phyloP scores from a whole-genome alignment of 2,113 vertebrate genomes.

The Otus sunia region DNA sequence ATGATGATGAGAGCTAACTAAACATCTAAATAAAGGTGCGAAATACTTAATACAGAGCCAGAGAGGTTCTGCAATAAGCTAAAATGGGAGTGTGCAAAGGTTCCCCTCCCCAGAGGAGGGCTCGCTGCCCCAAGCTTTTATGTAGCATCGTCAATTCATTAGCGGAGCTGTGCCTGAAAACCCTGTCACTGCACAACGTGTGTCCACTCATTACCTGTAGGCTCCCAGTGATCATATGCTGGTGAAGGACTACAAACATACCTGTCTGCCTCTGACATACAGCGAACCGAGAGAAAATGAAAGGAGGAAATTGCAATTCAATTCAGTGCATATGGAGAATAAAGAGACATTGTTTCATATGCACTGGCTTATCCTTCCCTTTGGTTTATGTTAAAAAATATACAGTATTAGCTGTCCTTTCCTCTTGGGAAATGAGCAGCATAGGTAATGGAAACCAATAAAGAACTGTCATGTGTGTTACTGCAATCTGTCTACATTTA shows the following conservation, averaged over 20 bases:
- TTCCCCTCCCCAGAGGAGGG: background rate
- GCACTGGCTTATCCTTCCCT: constrained; percentile 21
- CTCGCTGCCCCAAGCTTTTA: background rate
- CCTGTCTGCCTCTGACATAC: background rate
- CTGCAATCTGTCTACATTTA: constrained; percentile 34
- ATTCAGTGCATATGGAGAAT: constrained; percentile 36
- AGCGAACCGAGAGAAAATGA: background rate
- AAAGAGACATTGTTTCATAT: constrained; percentile 29
- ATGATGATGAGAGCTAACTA: background rate
- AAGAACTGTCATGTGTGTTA: constrained; percentile 38
- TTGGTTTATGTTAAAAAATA: constrained; percentile 56
- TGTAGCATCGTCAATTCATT: background rate
- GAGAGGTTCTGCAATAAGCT: background rate
- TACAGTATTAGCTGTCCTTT: constrained; percentile 22
- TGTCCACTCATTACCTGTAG: constrained; percentile 18
- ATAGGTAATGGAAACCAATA: constrained; percentile 43
- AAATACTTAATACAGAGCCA: background rate
- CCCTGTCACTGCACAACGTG: background rate
- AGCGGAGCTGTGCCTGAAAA: constrained; percentile 30
- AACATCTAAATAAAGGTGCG: background rate
- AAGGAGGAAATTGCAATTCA: constrained; percentile 59
- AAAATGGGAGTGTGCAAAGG: background rate
- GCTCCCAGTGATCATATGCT: background rate
- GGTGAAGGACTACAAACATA: background rate
- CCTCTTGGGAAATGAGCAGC: constrained; percentile 55